phyloP scores from a whole-genome alignment of 2,888 invertebrate genomes.

The Parelbella ahira region DNA sequence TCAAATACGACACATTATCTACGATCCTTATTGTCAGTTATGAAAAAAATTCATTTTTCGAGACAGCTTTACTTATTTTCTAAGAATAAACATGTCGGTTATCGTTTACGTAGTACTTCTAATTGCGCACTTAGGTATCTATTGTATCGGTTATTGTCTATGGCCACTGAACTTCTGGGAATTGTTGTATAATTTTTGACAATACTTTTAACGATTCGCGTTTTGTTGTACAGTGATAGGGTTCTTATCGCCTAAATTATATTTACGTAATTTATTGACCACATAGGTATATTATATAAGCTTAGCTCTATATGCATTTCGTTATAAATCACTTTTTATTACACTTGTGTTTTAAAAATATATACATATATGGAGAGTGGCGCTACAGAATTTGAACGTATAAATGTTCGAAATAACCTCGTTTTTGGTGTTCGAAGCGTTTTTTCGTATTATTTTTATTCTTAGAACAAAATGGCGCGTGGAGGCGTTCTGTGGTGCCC shows the following conservation, averaged over 20 bases:
- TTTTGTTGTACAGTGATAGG: conserved; percentile 67
- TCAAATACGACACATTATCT: no score
- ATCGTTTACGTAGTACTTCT: conserved; percentile 30
- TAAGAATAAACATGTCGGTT: conserved; percentile 47
- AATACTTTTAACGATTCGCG: conserved; percentile 29
- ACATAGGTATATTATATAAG: conserved; percentile 59
- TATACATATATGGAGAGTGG: conserved; percentile 10
- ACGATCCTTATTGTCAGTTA: no score
- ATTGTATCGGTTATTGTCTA: conserved; percentile 26
- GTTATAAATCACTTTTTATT: conserved; percentile 66
- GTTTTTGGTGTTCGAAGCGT: no score
- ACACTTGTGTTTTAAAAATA: conserved; percentile 59
- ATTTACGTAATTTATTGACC: conserved; percentile 78
- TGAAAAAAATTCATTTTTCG: conserved; percentile 38
- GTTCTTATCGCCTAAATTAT: conserved; percentile 71
- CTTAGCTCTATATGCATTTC: conserved; percentile 71
- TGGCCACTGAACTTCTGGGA: conserved; percentile 31
- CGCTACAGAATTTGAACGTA: conserved; percentile 16
- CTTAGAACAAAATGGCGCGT: conserved; percentile 13
- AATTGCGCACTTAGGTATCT: conserved; percentile 32
- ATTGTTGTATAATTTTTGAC: conserved; percentile 22
- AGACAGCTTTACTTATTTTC: conserved; percentile 71
- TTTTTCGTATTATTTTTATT: conserved; percentile 15
- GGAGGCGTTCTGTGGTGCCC: conserved; percentile 15
- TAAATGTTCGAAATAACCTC: no score